A percentile compares a stretch with the other conserved stretches of the same genome.
Evolutionary conservation across 2,113 vertebrate species (phyloP).

Genomic region (Toxotes jaculatrix): DNA sequence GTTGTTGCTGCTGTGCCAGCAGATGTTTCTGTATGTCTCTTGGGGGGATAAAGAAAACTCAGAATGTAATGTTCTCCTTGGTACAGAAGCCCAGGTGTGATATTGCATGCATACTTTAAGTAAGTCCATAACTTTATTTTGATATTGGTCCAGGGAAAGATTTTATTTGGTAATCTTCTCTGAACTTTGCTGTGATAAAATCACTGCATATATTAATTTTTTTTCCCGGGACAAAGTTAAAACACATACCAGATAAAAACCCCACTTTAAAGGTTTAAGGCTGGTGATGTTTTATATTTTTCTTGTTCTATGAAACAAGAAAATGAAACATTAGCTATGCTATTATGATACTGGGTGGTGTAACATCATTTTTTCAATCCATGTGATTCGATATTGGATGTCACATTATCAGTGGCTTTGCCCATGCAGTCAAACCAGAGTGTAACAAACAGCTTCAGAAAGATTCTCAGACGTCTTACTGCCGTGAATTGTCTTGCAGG

Average conservation of each 20-base stretch:
- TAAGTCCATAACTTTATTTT: background rate
- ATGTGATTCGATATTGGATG: no score
- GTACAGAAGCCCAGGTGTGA: background rate
- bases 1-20: slow-evolving; percentile 9
- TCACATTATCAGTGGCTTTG: background rate
- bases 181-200: background rate
- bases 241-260: background rate
- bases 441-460: background rate
- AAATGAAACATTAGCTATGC: background rate
- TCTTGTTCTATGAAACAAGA: background rate
- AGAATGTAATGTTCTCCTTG: background rate
- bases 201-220: background rate
- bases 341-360: no score
- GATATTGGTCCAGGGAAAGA: background rate
- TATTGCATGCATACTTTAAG: background rate
- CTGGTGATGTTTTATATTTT: background rate
- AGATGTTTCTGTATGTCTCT: background rate
- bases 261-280: no score
- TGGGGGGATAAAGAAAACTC: background rate
- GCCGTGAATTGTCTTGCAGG: slow-evolving; percentile 79
- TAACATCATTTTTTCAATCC: no score
- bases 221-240: background rate
- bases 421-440: background rate
- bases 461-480: background rate
- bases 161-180: background rate